These are phyloP conservation scores for Dendroctonus valens DNA, from an alignment of 1,140 invertebrate genomes.

Conservation along the genomic window DNA sequence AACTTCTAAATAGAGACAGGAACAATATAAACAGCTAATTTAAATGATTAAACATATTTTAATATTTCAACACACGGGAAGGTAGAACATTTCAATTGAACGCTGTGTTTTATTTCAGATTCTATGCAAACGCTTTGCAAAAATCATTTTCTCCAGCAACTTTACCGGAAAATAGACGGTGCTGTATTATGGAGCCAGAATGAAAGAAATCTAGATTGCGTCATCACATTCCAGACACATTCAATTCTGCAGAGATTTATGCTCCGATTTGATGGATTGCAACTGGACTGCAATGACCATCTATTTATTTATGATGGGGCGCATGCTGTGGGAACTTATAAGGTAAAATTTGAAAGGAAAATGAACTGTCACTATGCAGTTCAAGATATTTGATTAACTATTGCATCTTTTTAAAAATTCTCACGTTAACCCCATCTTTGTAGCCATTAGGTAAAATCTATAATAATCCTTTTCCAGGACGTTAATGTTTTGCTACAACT, in stretches of 20 bases:
- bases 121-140: constrained; percentile 83
- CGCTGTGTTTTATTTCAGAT: constrained; percentile 65
- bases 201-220: constrained; percentile 85
- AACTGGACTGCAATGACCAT: constrained; percentile 91
- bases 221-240: constrained; percentile 90
- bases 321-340: constrained; percentile 79
- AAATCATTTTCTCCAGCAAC: constrained; percentile 78
- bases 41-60: too few species aligned
- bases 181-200: constrained; percentile 85
- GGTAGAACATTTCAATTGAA: background rate
- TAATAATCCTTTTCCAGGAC: too few species aligned
- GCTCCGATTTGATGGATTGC: constrained; percentile 78
- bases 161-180: constrained; percentile 87
- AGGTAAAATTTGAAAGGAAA: constrained; percentile 59
- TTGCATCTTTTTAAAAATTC: too few species aligned
- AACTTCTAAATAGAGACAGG: too few species aligned
- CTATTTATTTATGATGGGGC: constrained; percentile 90
- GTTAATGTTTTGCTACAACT: too few species aligned
- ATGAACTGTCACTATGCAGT: background rate
- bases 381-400: too few species aligned
- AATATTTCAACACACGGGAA: too few species aligned
- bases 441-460: too few species aligned
- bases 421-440: too few species aligned
- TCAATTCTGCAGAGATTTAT: constrained; percentile 90
- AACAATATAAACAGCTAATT: too few species aligned